phyloP scores from a whole-genome alignment of 2,113 vertebrate species.

The Morone saxatilis region DNA sequence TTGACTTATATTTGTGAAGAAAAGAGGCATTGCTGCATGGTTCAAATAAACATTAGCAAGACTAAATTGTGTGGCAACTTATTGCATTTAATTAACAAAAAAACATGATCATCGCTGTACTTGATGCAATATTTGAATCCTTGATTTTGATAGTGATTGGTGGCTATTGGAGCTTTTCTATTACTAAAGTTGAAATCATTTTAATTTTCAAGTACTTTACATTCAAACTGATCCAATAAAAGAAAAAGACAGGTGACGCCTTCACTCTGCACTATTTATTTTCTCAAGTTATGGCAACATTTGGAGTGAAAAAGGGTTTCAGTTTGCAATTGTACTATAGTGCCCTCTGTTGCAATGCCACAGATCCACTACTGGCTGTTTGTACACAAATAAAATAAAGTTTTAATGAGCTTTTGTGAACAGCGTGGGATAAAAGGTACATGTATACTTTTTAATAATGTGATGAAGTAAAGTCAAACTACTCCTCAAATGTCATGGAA shows the following conservation, averaged over 20 bases:
- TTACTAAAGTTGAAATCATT: background rate
- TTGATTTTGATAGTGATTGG: background rate
- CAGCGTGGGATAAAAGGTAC: background rate
- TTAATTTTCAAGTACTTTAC: background rate
- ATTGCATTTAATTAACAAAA: background rate
- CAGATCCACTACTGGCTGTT: background rate
- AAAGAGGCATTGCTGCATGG: background rate
- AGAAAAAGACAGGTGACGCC: background rate
- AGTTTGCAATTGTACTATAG: background rate
- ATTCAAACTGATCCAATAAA: background rate
- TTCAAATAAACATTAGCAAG: background rate
- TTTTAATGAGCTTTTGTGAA: background rate
- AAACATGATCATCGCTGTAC: too few species aligned
- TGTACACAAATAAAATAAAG: background rate
- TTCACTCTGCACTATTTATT: background rate
- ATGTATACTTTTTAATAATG: background rate
- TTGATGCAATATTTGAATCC: background rate
- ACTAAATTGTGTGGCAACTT: background rate
- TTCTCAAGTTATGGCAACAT: background rate
- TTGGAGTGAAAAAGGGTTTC: background rate
- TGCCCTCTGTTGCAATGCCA: slow-evolving; percentile 37
- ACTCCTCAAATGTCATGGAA: background rate
- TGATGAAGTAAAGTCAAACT: background rate
- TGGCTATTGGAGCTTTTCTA: background rate
- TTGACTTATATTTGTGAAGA: background rate